Base-by-base conservation (phyloP, 2,888 invertebrate genomes). In the Apoda limacodes region DNA sequence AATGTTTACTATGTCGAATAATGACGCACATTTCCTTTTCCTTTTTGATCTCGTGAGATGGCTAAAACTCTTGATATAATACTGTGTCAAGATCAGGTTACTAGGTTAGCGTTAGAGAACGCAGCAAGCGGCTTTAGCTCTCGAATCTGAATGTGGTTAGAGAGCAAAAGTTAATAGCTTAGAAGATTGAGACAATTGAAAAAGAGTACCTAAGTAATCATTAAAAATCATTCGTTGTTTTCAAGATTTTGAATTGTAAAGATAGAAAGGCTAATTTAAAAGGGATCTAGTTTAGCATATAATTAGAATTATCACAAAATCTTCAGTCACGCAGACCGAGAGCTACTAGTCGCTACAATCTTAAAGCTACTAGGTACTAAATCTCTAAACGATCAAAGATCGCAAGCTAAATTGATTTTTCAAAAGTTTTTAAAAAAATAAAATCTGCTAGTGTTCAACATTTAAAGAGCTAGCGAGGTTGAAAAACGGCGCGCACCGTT, bases 401-500 rank as follows among this genome's bases (percentile, higher is more conserved):
- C 76, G 78, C 67, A 78, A 78, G 80, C 80, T 78, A 78, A 61
- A 56, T 68, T 63, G 65, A 68, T 68, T 69, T 60, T 48, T 69
- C 76, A 66, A 76, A 78, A 80, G 78, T 71, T 75, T 66, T 80
- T 80, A 80, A 76, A 80, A 80, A 80, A 80, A 80, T 80, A 80
- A 80, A 78, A 78, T 80, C 75, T 80, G 75, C 75, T 70, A 76
- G 65, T 63, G 62, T 60, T 64, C 57, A 69, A 68, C 68, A 53
- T 61, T 37, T 56, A 56, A 55, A 51, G 58, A 48, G 50, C 62
- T 68, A 75, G 68, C 75, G 78, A 40, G 78, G 80, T 60, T 85
- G 85, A 63, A 92, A 83, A 45, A 89, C 88, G 60, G 91, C 91
- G 49, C 92, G 85, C 45, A 90, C 89, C 50, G 90, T 91, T 69